A percentile compares a stretch with the other conserved stretches of the same genome.
phyloP scores from a whole-genome alignment of 2,113 vertebrate genomes.

The Otis tarda region DNA sequence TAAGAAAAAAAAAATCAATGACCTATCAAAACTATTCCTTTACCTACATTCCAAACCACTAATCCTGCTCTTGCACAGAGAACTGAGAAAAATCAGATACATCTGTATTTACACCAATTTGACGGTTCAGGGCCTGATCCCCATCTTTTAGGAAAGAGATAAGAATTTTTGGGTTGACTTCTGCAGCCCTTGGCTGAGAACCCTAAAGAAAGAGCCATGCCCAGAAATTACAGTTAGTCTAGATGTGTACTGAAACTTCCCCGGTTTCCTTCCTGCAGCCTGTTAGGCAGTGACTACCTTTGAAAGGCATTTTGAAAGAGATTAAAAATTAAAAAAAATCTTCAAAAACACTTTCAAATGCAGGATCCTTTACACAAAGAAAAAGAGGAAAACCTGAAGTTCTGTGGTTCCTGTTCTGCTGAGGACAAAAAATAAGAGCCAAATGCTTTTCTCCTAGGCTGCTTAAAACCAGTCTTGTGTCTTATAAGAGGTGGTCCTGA shows the following conservation, averaged over 20 bases:
- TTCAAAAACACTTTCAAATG: background rate
- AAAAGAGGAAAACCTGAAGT: background rate
- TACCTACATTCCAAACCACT: background rate
- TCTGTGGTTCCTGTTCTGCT: background rate
- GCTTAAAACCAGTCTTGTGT: background rate
- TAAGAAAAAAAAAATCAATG: background rate
- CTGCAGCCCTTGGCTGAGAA: background rate
- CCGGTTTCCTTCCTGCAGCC: background rate
- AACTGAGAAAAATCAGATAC: background rate
- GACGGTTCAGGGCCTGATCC: background rate
- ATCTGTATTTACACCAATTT: background rate
- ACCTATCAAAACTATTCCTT: background rate
- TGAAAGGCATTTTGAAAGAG: background rate
- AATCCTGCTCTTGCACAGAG: background rate
- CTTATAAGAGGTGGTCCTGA: background rate
- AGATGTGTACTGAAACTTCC: background rate
- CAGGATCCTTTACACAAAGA: background rate
- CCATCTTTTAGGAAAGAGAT: background rate
- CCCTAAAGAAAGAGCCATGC: background rate
- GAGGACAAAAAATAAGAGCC: background rate
- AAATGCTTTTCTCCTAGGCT: background rate
- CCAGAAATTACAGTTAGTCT: background rate
- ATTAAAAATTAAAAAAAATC: background rate
- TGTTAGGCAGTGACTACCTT: background rate
- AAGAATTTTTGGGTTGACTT: background rate